Percentiles rank a stretch among this genome's conserved stretches.
Evolutionary conservation across 2,888 invertebrate genomes (phyloP).

Genomic region (Limenitis camilla): DNA sequence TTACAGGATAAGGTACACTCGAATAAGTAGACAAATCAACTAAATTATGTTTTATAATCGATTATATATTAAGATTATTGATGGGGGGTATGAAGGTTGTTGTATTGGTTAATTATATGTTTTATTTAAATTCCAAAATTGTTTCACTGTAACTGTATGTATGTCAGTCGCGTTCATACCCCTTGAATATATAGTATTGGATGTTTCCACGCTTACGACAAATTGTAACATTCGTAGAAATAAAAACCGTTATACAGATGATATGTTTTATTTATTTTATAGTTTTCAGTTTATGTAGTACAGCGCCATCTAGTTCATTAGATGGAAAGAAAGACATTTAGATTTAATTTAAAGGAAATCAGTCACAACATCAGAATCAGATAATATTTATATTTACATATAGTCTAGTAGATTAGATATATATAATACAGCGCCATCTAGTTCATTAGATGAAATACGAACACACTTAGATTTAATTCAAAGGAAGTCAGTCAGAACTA

Average conservation of each 20-base stretch:
- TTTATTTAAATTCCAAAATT: background rate
- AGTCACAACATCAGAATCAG: no score
- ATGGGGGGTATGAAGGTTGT: constrained; percentile 5
- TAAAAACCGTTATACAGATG: constrained; percentile 11
- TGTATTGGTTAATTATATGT: background rate
- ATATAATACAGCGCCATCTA: no score
- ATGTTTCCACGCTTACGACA: constrained; percentile 11
- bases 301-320: background rate
- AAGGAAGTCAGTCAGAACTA: no score
- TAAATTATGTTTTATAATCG: constrained; percentile 8
- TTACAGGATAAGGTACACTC: constrained; percentile 8
- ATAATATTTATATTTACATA: no score
- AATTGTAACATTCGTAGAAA: constrained; percentile 9
- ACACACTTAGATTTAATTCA: background rate
- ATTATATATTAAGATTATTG: background rate
- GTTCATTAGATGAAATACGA: background rate
- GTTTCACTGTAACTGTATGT: background rate
- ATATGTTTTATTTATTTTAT: background rate
- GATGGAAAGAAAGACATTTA: background rate
- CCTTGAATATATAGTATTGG: background rate
- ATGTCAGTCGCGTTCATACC: constrained; percentile 1
- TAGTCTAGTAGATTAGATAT: no score
- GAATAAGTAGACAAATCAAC: constrained; percentile 3
- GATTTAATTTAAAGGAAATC: background rate
- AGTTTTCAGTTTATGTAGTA: background rate